Base-by-base conservation (phyloP, 2,113 vertebrate genomes). In the Indri indri region DNA sequence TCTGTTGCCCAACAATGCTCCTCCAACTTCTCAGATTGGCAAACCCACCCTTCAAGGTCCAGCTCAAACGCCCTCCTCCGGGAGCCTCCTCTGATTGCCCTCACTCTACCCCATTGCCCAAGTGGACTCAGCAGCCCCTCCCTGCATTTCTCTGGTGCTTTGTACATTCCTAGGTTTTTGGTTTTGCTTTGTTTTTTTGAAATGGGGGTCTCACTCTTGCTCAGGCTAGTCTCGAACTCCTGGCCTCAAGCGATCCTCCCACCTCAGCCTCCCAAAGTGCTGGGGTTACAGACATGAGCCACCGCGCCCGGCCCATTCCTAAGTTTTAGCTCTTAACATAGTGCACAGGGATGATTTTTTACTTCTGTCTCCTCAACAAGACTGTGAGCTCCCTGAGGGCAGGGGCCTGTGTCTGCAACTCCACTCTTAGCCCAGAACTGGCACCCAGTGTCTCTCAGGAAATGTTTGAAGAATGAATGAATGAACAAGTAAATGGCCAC, bases 341-440 rank as follows among this genome's bases (percentile, higher is more conserved):
- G 22, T 47, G 71, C 12, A 9, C 2, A 13, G 27, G 71, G 2
- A 82, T 77, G 17, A 54, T 47, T 54, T 40, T 45, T 37, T 50
- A 3, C 34, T 65, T 27, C 34, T 80, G 11, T 93, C 86, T 83
- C 79, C 30, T 34, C 57, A 17, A 37, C 34, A 65, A 80, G 91
- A 91, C 57, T 54, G 37, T 84, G 93, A 90, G 63, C 30, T 71
- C 52, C 68, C 83, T 96, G 95, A 96, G 92, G 96, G 91, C 73
- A 95, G 47, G 37, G 32, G 3, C 40, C 40, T 87, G 68, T 37
- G 32, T 91, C 63, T 76, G 32, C 30, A 76, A 42, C 18, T 65
- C 2, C 47, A n/a, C 23, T 40, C 22, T 45, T 85, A 59, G 25
- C 45, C 61, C 45, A 42, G 74, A 88, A 42, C 10, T 61, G 71